phyloP scores from a whole-genome alignment of 2,797 vertebrate genomes.

The Sebastes matsubarae region DNA sequence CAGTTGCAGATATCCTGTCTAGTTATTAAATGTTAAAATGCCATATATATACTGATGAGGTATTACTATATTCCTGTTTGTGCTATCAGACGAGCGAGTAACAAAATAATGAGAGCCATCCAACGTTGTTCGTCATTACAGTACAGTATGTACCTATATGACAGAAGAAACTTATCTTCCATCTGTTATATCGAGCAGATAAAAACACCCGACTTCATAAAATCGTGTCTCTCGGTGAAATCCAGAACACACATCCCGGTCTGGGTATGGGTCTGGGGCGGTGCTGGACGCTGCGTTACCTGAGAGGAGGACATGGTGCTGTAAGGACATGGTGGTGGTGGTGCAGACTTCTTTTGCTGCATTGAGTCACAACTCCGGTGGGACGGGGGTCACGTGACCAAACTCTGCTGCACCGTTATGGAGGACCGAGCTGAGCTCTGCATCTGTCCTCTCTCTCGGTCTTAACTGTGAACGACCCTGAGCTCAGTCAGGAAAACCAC shows the following conservation, averaged over 20 bases:
- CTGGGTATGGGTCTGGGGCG: background rate
- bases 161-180: background rate
- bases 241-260: no score
- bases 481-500: background rate
- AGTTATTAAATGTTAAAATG: no score
- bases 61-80: no score
- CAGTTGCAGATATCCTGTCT: no score
- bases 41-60: no score
- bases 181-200: background rate
- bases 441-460: background rate
- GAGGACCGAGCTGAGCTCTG: background rate
- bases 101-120: no score
- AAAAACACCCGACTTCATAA: background rate
- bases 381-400: conserved; percentile 77
- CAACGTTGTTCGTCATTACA: no score
- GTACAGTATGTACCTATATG: background rate
- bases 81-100: background rate
- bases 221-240: background rate
- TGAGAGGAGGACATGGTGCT: background rate
- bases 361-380: conserved; percentile 78
- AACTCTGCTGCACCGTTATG: conserved; percentile 73
- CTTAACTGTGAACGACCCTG: background rate
- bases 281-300: conserved; percentile 54
- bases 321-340: conserved; percentile 32
- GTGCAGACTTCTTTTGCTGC: conserved; percentile 80